These are phyloP conservation scores for Haemorhous mexicanus DNA, from an alignment of 2,113 vertebrate species.

Conservation along the genomic window DNA sequence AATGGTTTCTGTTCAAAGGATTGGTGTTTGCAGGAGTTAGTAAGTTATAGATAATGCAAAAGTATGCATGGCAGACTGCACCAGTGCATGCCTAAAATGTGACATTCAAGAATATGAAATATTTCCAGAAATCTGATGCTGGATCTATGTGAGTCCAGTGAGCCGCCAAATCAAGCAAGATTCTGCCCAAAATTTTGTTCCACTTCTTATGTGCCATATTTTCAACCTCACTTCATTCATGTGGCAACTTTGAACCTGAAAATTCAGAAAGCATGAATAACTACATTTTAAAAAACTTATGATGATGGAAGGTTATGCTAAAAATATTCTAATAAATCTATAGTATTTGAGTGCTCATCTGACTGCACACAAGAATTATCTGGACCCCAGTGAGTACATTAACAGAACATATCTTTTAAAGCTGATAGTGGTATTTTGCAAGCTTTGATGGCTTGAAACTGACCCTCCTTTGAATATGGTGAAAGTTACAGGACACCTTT, in stretches of 20 bases:
- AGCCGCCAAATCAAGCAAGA: not conserved
- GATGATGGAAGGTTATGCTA: not conserved
- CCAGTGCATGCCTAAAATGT: not conserved
- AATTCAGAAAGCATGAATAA: not conserved
- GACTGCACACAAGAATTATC: not conserved
- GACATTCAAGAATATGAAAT: not conserved
- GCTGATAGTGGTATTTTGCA: not conserved
- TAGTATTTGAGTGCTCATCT: not conserved
- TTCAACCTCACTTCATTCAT: not conserved
- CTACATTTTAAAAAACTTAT: fast-evolving
- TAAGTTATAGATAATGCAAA: not conserved
- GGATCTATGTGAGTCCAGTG: not conserved
- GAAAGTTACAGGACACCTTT: not conserved
- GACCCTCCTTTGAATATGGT: not conserved
- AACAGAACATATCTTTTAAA: not conserved
- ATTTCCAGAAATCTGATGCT: not conserved
- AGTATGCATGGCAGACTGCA: not conserved
- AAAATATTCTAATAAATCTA: not conserved
- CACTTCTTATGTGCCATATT: not conserved
- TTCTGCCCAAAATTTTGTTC: not conserved
- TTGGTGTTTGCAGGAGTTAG: not conserved
- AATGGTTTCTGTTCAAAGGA: not conserved
- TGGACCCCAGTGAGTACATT: not conserved
- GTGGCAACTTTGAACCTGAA: not conserved
- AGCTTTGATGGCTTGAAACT: not conserved